Evolutionary conservation across 2,797 vertebrate species (phyloP).

Genomic region (Notolepis coatsorum): DNA sequence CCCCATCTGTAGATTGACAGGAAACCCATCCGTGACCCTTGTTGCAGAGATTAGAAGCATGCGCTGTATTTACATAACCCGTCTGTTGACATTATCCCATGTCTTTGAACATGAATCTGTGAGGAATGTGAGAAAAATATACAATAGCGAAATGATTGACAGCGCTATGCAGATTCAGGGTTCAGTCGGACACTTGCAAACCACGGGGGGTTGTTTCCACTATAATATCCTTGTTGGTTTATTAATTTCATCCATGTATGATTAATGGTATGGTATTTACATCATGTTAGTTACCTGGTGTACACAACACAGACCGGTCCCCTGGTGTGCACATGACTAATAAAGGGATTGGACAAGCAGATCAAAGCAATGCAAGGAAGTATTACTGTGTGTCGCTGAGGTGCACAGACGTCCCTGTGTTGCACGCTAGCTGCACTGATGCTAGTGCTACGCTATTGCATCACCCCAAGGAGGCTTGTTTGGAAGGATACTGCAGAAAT

Average conservation of each 20-base stretch:
- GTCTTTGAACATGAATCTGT: background rate
- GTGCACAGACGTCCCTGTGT: background rate
- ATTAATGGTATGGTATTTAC: slow-evolving; percentile 26
- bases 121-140: background rate
- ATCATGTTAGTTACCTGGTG: slow-evolving; percentile 30
- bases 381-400: slow-evolving; percentile 8
- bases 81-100: background rate
- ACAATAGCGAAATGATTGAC: slow-evolving; percentile 2
- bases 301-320: slow-evolving; percentile 12
- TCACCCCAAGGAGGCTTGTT: background rate
- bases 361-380: slow-evolving; percentile 21
- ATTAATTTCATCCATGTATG: slow-evolving; percentile 28
- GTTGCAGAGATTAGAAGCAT: background rate
- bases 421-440: too few species aligned
- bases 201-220: background rate
- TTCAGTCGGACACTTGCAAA: slow-evolving; percentile 10
- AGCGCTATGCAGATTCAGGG: slow-evolving; percentile 1
- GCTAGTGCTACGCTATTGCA: too few species aligned
- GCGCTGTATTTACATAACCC: background rate
- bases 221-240: slow-evolving; percentile 24
- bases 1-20: slow-evolving; percentile 8
- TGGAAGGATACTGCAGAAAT: slow-evolving; percentile 3
- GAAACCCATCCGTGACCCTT: background rate
- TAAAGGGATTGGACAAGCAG: slow-evolving; percentile 18
- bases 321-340: background rate